A percentile compares a stretch with the other conserved stretches of the same genome.
These are phyloP conservation scores for Cephalopholis sonnerati DNA, from an alignment of 2,113 vertebrate genomes.

Conservation along the genomic window DNA sequence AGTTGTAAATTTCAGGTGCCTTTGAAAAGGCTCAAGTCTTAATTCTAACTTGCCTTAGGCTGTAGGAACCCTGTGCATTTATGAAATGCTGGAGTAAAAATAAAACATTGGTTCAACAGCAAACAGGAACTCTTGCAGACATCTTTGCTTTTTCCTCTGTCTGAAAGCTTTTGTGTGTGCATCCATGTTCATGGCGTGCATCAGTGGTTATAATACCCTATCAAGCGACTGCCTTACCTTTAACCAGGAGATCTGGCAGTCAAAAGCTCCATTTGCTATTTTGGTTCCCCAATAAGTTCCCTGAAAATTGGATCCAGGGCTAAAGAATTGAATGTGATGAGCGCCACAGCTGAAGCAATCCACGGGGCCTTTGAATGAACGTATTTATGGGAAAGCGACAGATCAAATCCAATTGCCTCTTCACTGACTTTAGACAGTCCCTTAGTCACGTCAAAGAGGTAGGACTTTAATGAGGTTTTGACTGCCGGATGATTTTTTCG, in stretches of 20 bases:
- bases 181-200: background rate
- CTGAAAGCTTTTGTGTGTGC: conserved; percentile 15
- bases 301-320: conserved; percentile 74
- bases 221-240: conserved; percentile 38
- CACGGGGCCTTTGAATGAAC: conserved; percentile 54
- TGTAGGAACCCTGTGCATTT: too few relatives aligned
- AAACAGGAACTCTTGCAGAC: background rate
- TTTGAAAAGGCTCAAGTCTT: too few relatives aligned
- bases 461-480: conserved; percentile 76
- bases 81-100: too few relatives aligned
- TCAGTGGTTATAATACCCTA: conserved; percentile 7
- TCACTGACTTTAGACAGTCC: conserved; percentile 63
- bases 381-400: conserved; percentile 72
- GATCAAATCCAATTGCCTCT: conserved; percentile 75
- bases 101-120: background rate
- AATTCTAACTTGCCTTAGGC: too few relatives aligned
- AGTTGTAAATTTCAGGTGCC: too few relatives aligned
- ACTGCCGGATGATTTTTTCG: conserved; percentile 53
- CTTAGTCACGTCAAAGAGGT: conserved; percentile 65
- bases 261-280: conserved; percentile 65
- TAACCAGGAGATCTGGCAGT: conserved; percentile 55
- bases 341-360: conserved; percentile 64
- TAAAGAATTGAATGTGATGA: conserved; percentile 72
- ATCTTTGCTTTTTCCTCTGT: background rate
- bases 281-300: conserved; percentile 67